Percentiles rank a stretch among this genome's conserved stretches.
Conservation (phyloP, 2,888 invertebrate genomes). For the Pandemis corylana region DNA sequence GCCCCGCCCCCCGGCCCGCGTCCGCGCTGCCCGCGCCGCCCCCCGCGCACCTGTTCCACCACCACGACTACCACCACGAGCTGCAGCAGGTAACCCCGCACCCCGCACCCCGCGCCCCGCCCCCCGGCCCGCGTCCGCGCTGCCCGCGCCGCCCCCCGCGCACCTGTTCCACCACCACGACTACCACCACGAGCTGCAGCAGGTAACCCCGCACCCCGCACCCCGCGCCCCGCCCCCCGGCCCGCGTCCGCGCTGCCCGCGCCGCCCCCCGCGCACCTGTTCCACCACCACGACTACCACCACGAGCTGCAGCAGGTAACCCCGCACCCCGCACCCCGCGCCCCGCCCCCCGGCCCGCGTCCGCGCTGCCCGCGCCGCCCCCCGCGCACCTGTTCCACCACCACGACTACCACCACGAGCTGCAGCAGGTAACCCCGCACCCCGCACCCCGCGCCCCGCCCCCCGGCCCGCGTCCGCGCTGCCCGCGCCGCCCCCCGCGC, state of each 20-base stretch:
- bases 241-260: constrained; percentile 76
- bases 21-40: constrained; percentile 78
- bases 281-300: constrained; percentile 49
- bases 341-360: constrained; percentile 60
- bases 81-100: constrained; percentile 14
- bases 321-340: too few species aligned
- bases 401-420: not conserved
- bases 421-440: constrained; percentile 15
- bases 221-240: constrained; percentile 55
- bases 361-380: constrained; percentile 77
- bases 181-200: not conserved
- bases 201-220: too few species aligned
- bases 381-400: constrained; percentile 57
- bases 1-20: constrained; percentile 60
- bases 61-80: constrained; percentile 2
- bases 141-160: constrained; percentile 75
- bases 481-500: constrained; percentile 74
- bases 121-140: constrained; percentile 65
- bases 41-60: constrained; percentile 57
- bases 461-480: constrained; percentile 66
- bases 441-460: constrained; percentile 51
- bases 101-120: constrained; percentile 52
- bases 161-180: constrained; percentile 54
- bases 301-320: constrained; percentile 7
- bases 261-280: constrained; percentile 61